Evolutionary conservation across 2,797 vertebrate species (phyloP), one percentile per base, ranked within the genome.

Genomic region (Adrianichthys oophorus): DNA sequence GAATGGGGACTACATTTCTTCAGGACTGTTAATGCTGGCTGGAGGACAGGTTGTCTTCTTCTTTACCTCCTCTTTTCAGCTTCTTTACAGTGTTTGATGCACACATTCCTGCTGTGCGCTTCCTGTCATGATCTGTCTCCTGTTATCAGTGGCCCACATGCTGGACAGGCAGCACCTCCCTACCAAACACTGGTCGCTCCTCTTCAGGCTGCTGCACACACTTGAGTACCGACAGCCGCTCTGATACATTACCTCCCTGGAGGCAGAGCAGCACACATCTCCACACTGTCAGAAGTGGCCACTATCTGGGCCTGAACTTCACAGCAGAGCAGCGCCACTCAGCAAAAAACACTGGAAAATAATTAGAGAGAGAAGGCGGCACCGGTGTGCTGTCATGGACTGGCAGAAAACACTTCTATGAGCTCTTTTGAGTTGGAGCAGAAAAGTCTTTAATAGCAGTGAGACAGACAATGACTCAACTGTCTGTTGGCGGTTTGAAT

Each of bases 161-260:
- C 68, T 52, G 76, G 71, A 83, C 73, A 61, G 74, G 65, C 37
- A 65, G 58, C 56, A 44, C 68, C 63, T 70, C 70, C 49, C 62
- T 56, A 70, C 62, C 56, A 76, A 83, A 88, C 75, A 87, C 76
- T 64, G 84, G 87, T 89, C 76, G 64, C 79, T 83, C 79, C 60
- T 70, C 74, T 72, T 78, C 74, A 72, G 72, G 64, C 68, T 62
- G 80, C 83, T 75, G 85, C 84, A 79, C 84, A 79, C 71, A 71
- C 80, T 68, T 68, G 62, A 66, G 74, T 66, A 58, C 52, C 16
- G 66, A 73, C 76, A 78, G 79, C 65, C 74, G 62, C 63, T 47
- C 71, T 59, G 70, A 87, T 88, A 86, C 84, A 87, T 82, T 82
- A 80, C 78, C 78, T 74, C 84, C 83, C 37, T 5, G 37, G 54